Conservation (phyloP, 2,888 invertebrate genomes). For the Tetramorium bicarinatum region DNA sequence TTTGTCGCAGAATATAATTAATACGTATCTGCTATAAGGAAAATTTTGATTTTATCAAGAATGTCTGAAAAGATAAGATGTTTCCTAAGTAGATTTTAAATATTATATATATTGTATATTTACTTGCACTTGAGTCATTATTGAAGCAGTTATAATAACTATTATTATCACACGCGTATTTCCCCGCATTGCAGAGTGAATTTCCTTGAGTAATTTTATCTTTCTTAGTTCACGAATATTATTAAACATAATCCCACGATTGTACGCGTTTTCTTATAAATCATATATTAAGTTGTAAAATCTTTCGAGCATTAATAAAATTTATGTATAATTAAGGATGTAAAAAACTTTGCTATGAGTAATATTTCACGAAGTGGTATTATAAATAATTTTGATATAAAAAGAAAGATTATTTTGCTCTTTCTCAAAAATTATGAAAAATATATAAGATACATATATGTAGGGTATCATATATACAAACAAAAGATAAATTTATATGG, state of each 20-base stretch:
- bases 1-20: not conserved
- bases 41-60: not conserved
- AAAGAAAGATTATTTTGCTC: not conserved
- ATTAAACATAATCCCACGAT: not conserved
- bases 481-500: not conserved
- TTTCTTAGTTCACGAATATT: not conserved
- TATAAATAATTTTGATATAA: not conserved
- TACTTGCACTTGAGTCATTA: not conserved
- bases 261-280: not conserved
- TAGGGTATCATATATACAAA: not conserved
- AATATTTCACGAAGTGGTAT: not conserved
- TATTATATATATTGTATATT: too few species aligned
- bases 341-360: not conserved
- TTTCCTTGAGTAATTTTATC: not conserved
- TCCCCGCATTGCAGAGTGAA: not conserved
- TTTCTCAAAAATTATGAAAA: not conserved
- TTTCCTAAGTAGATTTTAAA: not conserved
- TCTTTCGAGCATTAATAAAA: not conserved
- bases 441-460: not conserved
- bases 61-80: not conserved
- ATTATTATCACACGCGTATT: conserved; percentile 21
- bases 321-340: not conserved
- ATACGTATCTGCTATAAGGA: not conserved
- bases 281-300: not conserved
- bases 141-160: conserved; percentile 9